Base-by-base conservation (phyloP, 1,140 invertebrate genomes). In the Lepidurus packardi region DNA sequence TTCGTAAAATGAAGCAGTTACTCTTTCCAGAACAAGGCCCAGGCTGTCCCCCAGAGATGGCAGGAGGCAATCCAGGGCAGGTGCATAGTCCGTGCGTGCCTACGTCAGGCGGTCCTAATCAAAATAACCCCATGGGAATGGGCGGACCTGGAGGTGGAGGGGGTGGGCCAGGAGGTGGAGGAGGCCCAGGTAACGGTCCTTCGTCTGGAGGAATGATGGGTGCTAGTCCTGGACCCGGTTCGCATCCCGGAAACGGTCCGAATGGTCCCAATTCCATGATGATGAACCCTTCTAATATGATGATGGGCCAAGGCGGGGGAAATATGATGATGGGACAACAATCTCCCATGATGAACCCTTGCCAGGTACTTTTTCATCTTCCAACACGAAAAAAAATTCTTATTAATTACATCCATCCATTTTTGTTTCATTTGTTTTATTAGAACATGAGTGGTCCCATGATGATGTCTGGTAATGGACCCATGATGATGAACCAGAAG, bases 1-100 rank as follows among this genome's bases (percentile, higher is more conserved):
- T 98, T 79, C 89, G 93, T 76, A 96, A 96, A 87, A 94, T 98
- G 90, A 92, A 96, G 81, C 92, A 95, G 84, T 91, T 97, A 86
- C 86, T 98, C 43, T 95, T 97, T 86, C 93, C 93, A 0, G 93
- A 95, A 83, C 90, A 90, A 77, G 89, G 89, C 79, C 81, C 79
- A 13, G 81, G 82, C 45, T 80, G 77, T 79, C 81, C 80, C 45
- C 78, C 78, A 8, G 79, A 78, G 65, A 77, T 80, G 79, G 78
- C 80, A 78, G 81, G 73, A 41, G 78, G 77, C 34, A 75, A 79
- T 81, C 77, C 83, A 65, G 77, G 84, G 82, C 76, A 81, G 80
- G 78, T 82, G 43, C 78, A 84, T 81, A 84, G 85, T 85, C 83
- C 81, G 5, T 78, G 77, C n/a, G 81, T 73, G 21, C 53, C 80